These are phyloP conservation scores for Pseudoips prasinana DNA, from an alignment of 2,888 invertebrate species.

Conservation along the genomic window DNA sequence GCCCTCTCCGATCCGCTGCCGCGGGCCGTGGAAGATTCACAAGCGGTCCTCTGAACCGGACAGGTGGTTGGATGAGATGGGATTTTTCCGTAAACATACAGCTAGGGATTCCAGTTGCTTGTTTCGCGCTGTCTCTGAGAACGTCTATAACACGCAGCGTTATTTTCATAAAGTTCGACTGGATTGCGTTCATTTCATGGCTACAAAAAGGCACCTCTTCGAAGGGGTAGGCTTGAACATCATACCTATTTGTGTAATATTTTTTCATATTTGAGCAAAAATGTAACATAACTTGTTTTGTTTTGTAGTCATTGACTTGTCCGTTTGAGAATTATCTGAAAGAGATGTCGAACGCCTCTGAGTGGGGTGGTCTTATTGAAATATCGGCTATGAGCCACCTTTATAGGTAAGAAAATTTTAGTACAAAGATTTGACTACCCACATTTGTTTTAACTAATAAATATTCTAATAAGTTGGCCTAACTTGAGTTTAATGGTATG, in stretches of 20 bases:
- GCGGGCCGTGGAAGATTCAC: constrained; percentile 74
- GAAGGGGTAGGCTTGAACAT: constrained; percentile 84
- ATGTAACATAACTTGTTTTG: constrained; percentile 47
- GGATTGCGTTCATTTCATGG: constrained; percentile 88
- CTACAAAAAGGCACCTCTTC: constrained; percentile 83
- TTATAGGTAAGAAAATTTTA: constrained; percentile 82
- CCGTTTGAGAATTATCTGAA: constrained; percentile 86
- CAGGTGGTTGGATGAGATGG: constrained; percentile 89
- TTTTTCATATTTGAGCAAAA: constrained; percentile 11
- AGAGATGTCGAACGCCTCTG: constrained; percentile 86
- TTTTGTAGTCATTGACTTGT: constrained; percentile 82
- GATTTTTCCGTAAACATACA: constrained; percentile 92
- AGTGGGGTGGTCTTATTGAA: constrained; percentile 86
- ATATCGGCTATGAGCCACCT: constrained; percentile 87
- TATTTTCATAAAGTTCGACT: constrained; percentile 88
- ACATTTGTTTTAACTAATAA: constrained; percentile 7
- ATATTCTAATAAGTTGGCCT: constrained; percentile 2
- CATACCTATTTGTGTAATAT: constrained; percentile 30
- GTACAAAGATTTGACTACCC: constrained; percentile 25
- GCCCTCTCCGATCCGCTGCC: constrained; percentile 71
- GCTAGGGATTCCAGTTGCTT: constrained; percentile 94
- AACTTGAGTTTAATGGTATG: too few relatives aligned
- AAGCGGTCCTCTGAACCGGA: constrained; percentile 82
- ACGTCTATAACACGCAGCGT: constrained; percentile 86
- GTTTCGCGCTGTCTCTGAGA: constrained; percentile 94